Conservation (phyloP, 2,797 vertebrate genomes). For the Graptemys geographica region DNA sequence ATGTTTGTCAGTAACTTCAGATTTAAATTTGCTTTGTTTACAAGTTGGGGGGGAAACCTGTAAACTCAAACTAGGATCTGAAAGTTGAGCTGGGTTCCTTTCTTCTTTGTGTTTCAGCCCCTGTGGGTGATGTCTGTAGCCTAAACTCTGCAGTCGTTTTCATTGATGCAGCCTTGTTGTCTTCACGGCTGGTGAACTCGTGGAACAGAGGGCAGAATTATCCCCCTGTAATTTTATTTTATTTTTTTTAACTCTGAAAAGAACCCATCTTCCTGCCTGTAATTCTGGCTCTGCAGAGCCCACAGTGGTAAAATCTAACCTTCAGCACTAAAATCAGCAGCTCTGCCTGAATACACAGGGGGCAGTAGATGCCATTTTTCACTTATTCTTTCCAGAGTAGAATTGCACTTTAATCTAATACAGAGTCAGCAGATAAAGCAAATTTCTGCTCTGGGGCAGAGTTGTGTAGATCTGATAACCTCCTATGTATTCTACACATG, state of each 20-base stretch:
- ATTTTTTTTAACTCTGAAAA: neutral
- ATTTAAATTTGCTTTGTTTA: neutral
- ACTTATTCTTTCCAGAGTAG: constrained; percentile 57
- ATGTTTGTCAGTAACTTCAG: neutral
- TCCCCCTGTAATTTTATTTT: neutral
- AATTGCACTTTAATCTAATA: constrained; percentile 15
- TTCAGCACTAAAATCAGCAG: neutral
- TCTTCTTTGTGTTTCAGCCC: neutral
- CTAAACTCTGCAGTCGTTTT: neutral
- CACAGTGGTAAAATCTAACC: neutral
- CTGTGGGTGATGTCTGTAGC: rapidly evolving
- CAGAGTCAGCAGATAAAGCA: constrained; percentile 15
- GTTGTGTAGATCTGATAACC: neutral
- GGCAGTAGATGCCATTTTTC: neutral
- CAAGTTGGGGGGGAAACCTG: neutral
- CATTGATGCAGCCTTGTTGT: neutral
- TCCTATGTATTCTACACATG: constrained; percentile 16
- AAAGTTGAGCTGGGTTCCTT: neutral
- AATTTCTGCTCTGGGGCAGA: neutral
- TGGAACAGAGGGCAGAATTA: neutral
- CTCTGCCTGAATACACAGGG: neutral
- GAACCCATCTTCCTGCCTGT: rapidly evolving
- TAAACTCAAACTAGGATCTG: neutral
- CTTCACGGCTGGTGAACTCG: neutral
- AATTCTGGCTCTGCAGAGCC: neutral